Base-by-base conservation (phyloP, 2,797 vertebrate species). In the Forpus xanthops region DNA sequence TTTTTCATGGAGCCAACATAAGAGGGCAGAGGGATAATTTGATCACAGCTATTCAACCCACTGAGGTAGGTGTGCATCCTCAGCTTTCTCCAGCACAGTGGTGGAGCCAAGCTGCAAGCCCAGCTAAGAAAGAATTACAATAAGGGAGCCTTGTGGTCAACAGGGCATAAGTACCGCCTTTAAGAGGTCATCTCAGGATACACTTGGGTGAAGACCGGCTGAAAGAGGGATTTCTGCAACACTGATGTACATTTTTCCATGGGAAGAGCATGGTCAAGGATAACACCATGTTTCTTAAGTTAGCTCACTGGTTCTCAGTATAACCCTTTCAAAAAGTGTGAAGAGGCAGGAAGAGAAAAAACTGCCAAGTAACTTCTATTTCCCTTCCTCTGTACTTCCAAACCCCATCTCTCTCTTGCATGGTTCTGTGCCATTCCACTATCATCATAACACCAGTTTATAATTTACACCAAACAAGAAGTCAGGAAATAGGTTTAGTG, bases 161-260 rank as follows among this genome's bases (percentile, higher is more conserved):
- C 23, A 41, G 67, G 50, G 49, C 39, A 42, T 21, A 45, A 27
- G 47, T 10, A 55, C 39, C 31, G 56, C 45, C 75, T 33, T 56
- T 17, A 65, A 53, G 47, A 84, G 93, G 89, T 93, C 80, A 94
- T 67, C 47, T 56, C 61, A 55, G 93, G 92, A 94, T 19, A 93
- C 14, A 47, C 30, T 8, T 0, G 13, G 55, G 50, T 60, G 37
- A 52, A 84, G 89, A 5, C 66, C 23, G 56, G 87, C 10, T 25
- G 64, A 47, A 55, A 89, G 76, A 83, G 42, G 55, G 76, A 84
- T 86, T 90, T 39, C 65, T 42, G 60, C 61, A 45, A 52, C 33
- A 15, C 53, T 67, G 76, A 86, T 49, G 72, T 28, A 64, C 0
- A 2, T 6, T 67, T 95, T 94, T 90, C 94, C 93, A 58, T 13